Percentiles rank a stretch among this genome's conserved stretches.
Evolutionary conservation across 2,113 vertebrate species (phyloP).

Genomic region (Nothobranchius kuhntae): DNA sequence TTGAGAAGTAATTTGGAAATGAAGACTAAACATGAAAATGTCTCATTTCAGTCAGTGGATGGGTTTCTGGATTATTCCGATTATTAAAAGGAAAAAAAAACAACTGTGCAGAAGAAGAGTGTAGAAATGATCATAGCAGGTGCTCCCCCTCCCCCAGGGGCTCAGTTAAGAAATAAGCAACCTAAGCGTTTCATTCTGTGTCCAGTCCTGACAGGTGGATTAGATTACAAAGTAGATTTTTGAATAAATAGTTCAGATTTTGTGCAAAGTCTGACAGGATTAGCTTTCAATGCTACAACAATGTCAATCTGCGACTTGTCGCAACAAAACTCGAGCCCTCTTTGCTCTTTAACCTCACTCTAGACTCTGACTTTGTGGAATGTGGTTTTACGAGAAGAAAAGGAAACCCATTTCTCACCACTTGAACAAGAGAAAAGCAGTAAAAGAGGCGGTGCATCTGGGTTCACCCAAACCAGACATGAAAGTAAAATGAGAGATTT

Average conservation of each 20-base stretch:
- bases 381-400: conserved; percentile 5
- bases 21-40: too few species aligned
- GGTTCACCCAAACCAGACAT: conserved; percentile 13
- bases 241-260: conserved; percentile 11
- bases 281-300: conserved; percentile 11
- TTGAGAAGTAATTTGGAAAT: too few species aligned
- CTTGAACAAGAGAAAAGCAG: conserved; percentile 4
- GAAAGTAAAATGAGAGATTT: conserved; percentile 12
- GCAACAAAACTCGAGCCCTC: conserved; percentile 20
- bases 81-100: not conserved
- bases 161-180: not conserved
- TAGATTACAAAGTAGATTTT: conserved; percentile 16
- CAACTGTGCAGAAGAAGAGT: not conserved
- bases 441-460: conserved; percentile 9
- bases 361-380: conserved; percentile 18
- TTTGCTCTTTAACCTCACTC: conserved; percentile 30
- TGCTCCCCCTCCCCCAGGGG: too few species aligned
- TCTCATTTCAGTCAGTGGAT: too few species aligned
- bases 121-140: not conserved
- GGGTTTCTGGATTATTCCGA: not conserved
- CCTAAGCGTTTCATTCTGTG: not conserved
- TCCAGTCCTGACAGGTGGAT: not conserved
- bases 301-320: conserved; percentile 19
- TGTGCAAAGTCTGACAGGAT: conserved; percentile 14
- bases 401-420: not conserved